A percentile compares a stretch with the other conserved stretches of the same genome.
Conservation (phyloP, 2,797 vertebrate species). For the Epinephelus coioides region DNA sequence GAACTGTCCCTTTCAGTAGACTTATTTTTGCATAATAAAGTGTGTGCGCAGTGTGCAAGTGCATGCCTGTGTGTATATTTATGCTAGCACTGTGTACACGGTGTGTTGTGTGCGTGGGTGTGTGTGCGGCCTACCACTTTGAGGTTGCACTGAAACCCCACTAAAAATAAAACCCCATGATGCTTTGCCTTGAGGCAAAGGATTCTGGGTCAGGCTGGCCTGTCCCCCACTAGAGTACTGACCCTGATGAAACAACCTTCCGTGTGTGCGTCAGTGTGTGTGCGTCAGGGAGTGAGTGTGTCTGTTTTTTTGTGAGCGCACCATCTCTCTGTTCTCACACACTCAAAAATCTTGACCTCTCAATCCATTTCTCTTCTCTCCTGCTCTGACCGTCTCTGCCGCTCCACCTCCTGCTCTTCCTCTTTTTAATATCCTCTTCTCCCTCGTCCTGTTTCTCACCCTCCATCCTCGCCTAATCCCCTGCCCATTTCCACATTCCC, state of each 20-base stretch:
- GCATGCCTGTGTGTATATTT: slow-evolving; percentile 3
- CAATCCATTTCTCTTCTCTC: slow-evolving; percentile 31
- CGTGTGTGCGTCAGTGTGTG: slow-evolving; percentile 3
- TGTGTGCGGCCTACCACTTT: slow-evolving; percentile 19
- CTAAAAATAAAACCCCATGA: slow-evolving; percentile 79
- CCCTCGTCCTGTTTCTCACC: slow-evolving; percentile 22
- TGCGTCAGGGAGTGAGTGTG: background rate
- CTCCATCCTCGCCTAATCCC: slow-evolving; percentile 51
- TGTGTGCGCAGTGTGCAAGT: background rate
- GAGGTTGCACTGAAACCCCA: slow-evolving; percentile 47
- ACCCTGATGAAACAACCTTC: slow-evolving; percentile 66
- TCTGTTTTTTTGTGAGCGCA: background rate
- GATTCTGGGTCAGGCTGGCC: slow-evolving; percentile 73
- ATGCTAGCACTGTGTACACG: slow-evolving; percentile 7
- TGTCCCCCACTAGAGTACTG: slow-evolving; percentile 58
- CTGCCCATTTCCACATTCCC: slow-evolving; percentile 51
- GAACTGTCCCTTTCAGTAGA: no score
- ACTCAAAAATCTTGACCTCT: slow-evolving; percentile 23
- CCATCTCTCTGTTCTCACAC: slow-evolving; percentile 10
- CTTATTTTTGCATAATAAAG: slow-evolving; percentile 11
- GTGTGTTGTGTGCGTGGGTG: slow-evolving; percentile 24
- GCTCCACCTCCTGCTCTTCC: slow-evolving; percentile 10
- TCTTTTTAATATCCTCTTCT: slow-evolving; percentile 43
- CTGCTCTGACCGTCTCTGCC: background rate
- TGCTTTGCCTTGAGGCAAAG: slow-evolving; percentile 72